Evolutionary conservation across 2,797 vertebrate species (phyloP).

Genomic region (Enteromius treurensis): DNA sequence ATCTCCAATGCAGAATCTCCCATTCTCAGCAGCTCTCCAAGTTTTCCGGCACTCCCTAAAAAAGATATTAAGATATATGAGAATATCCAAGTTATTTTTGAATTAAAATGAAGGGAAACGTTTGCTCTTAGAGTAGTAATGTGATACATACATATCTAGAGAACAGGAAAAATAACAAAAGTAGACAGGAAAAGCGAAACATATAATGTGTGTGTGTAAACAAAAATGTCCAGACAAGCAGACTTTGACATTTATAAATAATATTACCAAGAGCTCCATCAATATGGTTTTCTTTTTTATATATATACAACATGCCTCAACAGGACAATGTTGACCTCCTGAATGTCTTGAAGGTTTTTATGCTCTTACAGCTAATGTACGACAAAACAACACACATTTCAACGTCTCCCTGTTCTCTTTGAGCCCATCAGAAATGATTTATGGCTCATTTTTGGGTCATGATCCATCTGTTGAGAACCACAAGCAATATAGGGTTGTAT

Average conservation of each 20-base stretch:
- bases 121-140: not conserved
- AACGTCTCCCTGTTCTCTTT: not conserved
- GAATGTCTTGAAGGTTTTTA: not conserved
- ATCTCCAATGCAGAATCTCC: constrained; percentile 4
- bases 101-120: not conserved
- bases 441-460: not conserved
- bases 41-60: constrained; percentile 2
- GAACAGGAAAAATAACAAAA: not conserved
- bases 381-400: not conserved
- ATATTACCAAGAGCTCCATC: not conserved
- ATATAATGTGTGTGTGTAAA: not conserved
- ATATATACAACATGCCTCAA: not conserved
- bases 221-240: not conserved
- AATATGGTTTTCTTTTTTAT: not conserved
- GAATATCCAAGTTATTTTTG: not conserved
- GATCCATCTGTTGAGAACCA: not conserved
- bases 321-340: not conserved
- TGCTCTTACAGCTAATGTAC: not conserved
- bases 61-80: constrained; percentile 4
- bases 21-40: not conserved
- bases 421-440: constrained; percentile 5
- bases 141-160: not conserved
- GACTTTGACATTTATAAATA: not conserved
- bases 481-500: not conserved
- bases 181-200: not conserved